Percentiles rank a stretch among this genome's conserved stretches.
phyloP scores from a whole-genome alignment of 2,113 vertebrate genomes.

The Leuciscus idus region DNA sequence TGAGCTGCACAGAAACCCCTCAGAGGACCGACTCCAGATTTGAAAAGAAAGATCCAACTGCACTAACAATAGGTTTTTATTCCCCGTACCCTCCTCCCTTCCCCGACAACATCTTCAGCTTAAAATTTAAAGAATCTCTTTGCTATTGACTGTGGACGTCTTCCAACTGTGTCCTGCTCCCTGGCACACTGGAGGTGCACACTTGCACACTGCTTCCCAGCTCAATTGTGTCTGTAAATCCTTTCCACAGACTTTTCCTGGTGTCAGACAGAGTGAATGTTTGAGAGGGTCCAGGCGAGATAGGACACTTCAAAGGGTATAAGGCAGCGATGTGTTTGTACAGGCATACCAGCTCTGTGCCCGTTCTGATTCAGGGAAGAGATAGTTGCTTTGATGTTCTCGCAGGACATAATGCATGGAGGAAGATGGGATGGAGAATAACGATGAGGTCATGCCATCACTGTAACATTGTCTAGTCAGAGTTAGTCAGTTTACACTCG shows the following conservation, averaged over 20 bases:
- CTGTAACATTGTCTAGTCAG: not conserved
- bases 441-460: constrained; percentile 6
- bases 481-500: not conserved
- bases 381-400: constrained; percentile 42
- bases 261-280: constrained; percentile 35
- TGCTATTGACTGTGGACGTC: constrained; percentile 28
- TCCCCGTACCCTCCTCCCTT: too few species aligned
- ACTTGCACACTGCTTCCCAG: too few species aligned
- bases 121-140: constrained; percentile 14
- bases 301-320: constrained; percentile 40
- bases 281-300: constrained; percentile 3
- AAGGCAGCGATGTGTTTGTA: constrained; percentile 49
- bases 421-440: not conserved
- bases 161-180: constrained; percentile 41
- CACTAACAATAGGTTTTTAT: not conserved
- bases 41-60: constrained; percentile 19
- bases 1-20: not conserved
- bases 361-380: constrained; percentile 22
- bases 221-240: constrained; percentile 9
- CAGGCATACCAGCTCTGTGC: constrained; percentile 47
- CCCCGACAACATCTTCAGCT: constrained; percentile 18
- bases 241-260: constrained; percentile 32
- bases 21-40: constrained; percentile 27
- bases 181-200: constrained; percentile 15
- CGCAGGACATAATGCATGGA: constrained; percentile 20